Percentiles rank a stretch among this genome's conserved stretches.
Conservation (phyloP, 2,797 vertebrate species). For the Pangasius larnaudii region DNA sequence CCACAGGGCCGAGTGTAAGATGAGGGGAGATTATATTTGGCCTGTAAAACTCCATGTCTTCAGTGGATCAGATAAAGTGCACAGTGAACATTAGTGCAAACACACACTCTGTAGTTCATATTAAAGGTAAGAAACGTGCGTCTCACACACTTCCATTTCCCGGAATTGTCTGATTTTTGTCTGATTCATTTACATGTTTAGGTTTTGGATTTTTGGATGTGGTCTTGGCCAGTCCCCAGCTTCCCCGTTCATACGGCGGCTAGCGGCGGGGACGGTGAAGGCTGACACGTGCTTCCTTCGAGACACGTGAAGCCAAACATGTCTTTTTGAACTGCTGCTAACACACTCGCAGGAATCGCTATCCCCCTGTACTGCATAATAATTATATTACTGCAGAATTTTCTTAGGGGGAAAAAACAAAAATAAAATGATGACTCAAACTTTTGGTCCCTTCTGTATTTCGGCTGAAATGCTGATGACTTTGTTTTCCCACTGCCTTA, state of each 20-base stretch:
- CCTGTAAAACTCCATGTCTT: constrained; percentile 34
- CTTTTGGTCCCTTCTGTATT: not conserved
- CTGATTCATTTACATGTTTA: not conserved
- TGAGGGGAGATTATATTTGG: constrained; percentile 44
- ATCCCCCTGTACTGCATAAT: too few species aligned
- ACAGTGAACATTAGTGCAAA: not conserved
- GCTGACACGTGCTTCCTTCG: not conserved
- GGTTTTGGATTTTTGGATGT: not conserved
- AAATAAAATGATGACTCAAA: not conserved
- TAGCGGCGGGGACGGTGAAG: not conserved
- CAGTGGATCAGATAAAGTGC: constrained; percentile 29
- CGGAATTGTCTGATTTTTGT: not conserved
- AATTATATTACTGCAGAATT: not conserved
- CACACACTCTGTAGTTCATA: not conserved
- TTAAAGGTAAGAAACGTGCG: not conserved
- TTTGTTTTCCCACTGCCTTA: not conserved
- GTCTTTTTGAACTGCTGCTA: not conserved
- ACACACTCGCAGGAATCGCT: not conserved
- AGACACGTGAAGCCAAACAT: not conserved
- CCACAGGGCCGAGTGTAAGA: constrained; percentile 41
- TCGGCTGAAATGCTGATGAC: not conserved
- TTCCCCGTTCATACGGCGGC: not conserved
- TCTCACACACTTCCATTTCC: not conserved
- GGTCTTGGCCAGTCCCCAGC: not conserved
- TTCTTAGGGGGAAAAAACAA: not conserved